Base-by-base conservation (phyloP, 2,888 invertebrate genomes). In the Ophion ellenae region DNA sequence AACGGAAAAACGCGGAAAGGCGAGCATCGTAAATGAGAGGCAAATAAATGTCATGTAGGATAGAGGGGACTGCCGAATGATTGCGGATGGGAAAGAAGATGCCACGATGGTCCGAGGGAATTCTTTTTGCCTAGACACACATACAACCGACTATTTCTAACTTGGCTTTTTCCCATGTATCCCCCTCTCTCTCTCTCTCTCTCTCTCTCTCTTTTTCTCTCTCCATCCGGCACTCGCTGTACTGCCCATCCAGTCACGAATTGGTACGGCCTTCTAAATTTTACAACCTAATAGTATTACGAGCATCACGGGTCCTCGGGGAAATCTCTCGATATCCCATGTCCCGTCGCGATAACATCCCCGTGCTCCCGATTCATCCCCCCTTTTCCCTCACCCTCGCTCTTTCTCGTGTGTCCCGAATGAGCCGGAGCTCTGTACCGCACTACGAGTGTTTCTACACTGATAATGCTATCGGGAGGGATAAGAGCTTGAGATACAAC, bases 311-410 rank as follows among this genome's bases (percentile, higher is more conserved):
- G 81, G 85, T 90, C 89, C 89, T 87, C 76, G 71, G 90, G 90
- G 90, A 90, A 90, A 90, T 90, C 88, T 90, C 78, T 89, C 87
- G 89, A 90, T 89, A 87, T 90, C 86, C 83, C 83, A 67, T 84
- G 83, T 85, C 85, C 85, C 83, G 84, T 79, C 75, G 69, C 86
- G 86, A 88, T 89, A 89, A 88, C 88, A 86, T 83, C 88, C 78
- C 81, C 69, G 80, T 76, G 75, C 86, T 80, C 66, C 70, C 73
- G 59, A 74, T 69, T 85, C 78, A 69, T 70, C 59, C 69, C 57
- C 76, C 77, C 59, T 77, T n/a, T 61, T 63, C 59, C 28, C 40
- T 57, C 67, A 45, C 63, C 6, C 57, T 70, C 40, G 4, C 61
- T 63, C 75, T 63, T 28, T 20, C 47, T 77, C 40, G 6, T n/a